Conservation (phyloP, 1,140 invertebrate species). For the Colletes latitarsis region DNA sequence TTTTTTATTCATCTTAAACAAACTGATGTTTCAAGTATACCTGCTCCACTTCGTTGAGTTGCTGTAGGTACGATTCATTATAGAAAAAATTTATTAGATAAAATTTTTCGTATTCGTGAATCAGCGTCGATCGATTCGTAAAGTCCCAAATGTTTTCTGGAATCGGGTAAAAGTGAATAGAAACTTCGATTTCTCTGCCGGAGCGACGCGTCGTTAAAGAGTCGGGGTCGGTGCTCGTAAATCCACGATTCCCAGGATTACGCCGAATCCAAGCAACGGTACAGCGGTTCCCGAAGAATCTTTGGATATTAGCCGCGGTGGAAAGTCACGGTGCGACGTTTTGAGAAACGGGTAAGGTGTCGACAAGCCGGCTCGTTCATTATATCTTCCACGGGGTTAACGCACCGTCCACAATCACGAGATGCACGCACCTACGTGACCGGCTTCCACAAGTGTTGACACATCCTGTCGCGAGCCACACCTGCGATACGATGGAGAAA, state of each 20-base stretch:
- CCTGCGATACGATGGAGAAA: slow-evolving; percentile 53
- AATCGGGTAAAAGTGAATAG: background rate
- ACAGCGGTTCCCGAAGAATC: background rate
- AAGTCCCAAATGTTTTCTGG: background rate
- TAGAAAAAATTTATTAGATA: background rate
- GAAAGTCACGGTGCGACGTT: slow-evolving; percentile 37
- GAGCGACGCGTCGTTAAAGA: background rate
- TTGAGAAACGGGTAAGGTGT: slow-evolving; percentile 60
- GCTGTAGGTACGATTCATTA: background rate
- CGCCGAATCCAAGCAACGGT: background rate
- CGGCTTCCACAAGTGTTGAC: slow-evolving; percentile 69
- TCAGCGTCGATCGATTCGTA: background rate
- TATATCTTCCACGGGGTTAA: slow-evolving; percentile 62
- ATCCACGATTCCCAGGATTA: slow-evolving; percentile 1
- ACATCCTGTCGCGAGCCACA: slow-evolving; percentile 70
- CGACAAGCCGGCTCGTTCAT: slow-evolving; percentile 65
- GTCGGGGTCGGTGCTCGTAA: background rate
- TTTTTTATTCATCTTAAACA: no score
- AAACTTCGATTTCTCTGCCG: background rate
- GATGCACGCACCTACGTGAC: slow-evolving; percentile 68
- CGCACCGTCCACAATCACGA: slow-evolving; percentile 62
- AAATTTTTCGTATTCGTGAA: slow-evolving; percentile 5
- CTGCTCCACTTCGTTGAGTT: no score
- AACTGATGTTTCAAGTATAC: no score
- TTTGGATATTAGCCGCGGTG: background rate